Percentiles rank a stretch among this genome's conserved stretches.
These are phyloP conservation scores for Tupaia tana DNA, from an alignment of 2,113 vertebrate species.

Conservation along the genomic window DNA sequence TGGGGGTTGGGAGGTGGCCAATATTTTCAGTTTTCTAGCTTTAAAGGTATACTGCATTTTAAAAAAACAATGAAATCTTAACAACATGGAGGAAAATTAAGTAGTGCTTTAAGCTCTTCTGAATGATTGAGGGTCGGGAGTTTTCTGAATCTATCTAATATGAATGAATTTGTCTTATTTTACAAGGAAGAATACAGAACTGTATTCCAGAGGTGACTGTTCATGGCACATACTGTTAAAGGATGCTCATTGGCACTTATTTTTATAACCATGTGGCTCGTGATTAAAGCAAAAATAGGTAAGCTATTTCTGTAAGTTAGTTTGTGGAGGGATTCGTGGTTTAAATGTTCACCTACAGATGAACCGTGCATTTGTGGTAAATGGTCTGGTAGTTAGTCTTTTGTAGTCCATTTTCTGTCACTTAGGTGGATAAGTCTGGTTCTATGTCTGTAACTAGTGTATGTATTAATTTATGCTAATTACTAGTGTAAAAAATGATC, in stretches of 20 bases:
- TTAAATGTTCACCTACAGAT: not conserved
- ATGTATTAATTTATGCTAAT: not conserved
- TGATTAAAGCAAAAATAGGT: slow-evolving; percentile 72
- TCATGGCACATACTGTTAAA: slow-evolving; percentile 64
- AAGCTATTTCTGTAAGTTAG: slow-evolving; percentile 54
- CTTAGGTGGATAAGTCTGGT: not conserved
- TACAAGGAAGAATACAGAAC: slow-evolving; percentile 45
- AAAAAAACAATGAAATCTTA: not conserved
- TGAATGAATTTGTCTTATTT: slow-evolving; percentile 64
- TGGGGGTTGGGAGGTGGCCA: not conserved
- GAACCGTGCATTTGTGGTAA: not conserved
- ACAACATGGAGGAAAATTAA: not conserved
- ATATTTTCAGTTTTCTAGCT: not conserved
- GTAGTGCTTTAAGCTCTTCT: not conserved
- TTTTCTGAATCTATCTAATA: slow-evolving; percentile 46
- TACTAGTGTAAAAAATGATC: not conserved
- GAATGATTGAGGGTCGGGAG: not conserved
- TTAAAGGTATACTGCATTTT: not conserved
- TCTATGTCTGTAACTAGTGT: not conserved
- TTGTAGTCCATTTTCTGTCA: not conserved
- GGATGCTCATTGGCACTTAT: slow-evolving; percentile 8
- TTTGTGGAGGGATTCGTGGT: not conserved
- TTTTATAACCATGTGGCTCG: slow-evolving; percentile 34
- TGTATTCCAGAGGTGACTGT: not conserved
- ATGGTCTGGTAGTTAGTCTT: not conserved